Percentiles rank a stretch among this genome's conserved stretches.
These are phyloP conservation scores for Microtus oregoni DNA, from an alignment of 2,113 vertebrate species.

Conservation along the genomic window DNA sequence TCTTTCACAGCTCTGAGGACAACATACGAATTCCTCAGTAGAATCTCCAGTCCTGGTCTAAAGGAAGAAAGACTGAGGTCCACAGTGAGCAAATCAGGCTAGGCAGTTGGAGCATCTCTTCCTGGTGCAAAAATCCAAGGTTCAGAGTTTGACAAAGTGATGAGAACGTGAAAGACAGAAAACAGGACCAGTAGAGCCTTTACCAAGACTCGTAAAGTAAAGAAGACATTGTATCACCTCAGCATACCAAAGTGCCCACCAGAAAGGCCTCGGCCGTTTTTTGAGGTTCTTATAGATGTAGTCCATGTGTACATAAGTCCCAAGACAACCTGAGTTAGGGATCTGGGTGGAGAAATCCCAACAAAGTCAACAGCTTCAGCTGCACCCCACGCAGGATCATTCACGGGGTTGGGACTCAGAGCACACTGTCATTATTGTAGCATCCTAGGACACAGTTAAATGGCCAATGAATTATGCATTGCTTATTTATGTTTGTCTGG, in stretches of 20 bases:
- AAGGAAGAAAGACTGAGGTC: neutral
- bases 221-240: neutral
- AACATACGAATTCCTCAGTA: neutral
- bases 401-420: neutral
- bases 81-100: neutral
- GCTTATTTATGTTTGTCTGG: neutral
- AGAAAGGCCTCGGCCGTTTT: too few relatives aligned
- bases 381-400: accelerated
- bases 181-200: neutral
- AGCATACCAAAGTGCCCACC: neutral
- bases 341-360: neutral
- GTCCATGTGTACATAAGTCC: neutral
- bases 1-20: neutral
- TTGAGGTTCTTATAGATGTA: neutral
- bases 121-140: neutral
- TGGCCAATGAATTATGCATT: neutral
- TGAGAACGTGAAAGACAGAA: neutral
- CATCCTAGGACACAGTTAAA: neutral
- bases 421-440: accelerated
- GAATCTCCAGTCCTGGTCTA: neutral
- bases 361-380: neutral
- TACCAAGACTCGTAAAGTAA: neutral
- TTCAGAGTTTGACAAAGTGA: neutral
- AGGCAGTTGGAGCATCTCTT: neutral
- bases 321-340: neutral